phyloP scores from a whole-genome alignment of 2,888 invertebrate genomes.

The Coelogynopora nodosa region DNA sequence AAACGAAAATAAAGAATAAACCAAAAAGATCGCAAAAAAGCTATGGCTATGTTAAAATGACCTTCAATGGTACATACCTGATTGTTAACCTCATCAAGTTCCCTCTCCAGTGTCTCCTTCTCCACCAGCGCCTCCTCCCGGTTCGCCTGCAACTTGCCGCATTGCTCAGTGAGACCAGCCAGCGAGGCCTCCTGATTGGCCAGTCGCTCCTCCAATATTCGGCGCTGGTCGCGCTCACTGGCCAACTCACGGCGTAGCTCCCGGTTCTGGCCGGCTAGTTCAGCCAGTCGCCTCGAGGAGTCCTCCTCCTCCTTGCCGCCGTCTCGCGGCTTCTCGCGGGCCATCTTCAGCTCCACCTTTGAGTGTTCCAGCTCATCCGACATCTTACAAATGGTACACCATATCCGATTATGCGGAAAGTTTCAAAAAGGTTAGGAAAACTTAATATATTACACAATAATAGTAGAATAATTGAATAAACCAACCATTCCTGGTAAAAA shows the following conservation, averaged over 20 bases:
- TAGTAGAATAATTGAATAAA: too few relatives aligned
- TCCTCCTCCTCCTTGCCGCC: background rate
- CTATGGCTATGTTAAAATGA: too few relatives aligned
- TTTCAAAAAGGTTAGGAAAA: too few relatives aligned
- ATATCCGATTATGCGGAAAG: too few relatives aligned
- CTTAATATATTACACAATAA: too few relatives aligned
- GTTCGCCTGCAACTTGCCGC: background rate
- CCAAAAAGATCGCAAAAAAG: too few relatives aligned
- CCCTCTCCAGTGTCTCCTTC: background rate
- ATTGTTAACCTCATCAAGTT: background rate
- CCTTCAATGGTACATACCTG: too few relatives aligned
- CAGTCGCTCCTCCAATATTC: background rate
- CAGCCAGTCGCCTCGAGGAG: background rate
- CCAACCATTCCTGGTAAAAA: too few relatives aligned
- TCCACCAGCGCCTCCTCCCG: background rate
- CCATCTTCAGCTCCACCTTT: background rate
- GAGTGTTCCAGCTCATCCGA: conserved; percentile 10
- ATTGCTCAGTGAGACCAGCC: background rate
- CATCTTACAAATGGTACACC: background rate
- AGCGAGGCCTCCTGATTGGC: background rate
- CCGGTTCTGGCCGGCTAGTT: background rate
- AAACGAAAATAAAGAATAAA: too few relatives aligned
- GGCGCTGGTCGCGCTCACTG: background rate
- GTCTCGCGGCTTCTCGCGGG: background rate
- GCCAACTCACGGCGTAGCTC: background rate